Percentiles rank a stretch among this genome's conserved stretches.
Conservation (phyloP, 2,113 vertebrate genomes). For the Dipodomys ordii region DNA sequence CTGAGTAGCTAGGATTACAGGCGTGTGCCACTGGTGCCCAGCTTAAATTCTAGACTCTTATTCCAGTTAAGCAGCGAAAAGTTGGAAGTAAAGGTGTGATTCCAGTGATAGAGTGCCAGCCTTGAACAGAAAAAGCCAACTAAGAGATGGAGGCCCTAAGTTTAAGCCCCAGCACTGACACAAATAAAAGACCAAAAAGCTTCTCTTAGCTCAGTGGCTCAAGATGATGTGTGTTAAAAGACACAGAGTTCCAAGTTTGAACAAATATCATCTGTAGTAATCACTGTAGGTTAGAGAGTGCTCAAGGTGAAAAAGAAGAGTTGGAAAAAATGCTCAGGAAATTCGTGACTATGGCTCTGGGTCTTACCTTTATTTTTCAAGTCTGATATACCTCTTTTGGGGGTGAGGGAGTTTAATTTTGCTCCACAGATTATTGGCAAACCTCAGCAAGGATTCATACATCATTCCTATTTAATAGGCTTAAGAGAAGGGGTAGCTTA, state of each 20-base stretch:
- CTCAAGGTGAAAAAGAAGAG: background rate
- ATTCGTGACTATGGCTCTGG: background rate
- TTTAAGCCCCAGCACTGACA: too few relatives aligned
- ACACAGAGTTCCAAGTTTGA: background rate
- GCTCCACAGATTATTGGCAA: background rate
- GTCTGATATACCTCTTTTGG: background rate
- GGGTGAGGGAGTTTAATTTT: conserved; percentile 39
- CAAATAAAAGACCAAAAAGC: too few relatives aligned
- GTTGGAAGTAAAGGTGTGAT: too few relatives aligned
- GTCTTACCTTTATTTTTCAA: conserved; percentile 10
- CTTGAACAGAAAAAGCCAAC: too few relatives aligned
- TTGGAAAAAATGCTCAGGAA: background rate
- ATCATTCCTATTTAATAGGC: conserved; percentile 21
- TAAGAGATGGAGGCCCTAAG: too few relatives aligned
- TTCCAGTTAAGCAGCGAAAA: too few relatives aligned
- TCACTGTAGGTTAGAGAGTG: background rate
- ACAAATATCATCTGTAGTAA: background rate
- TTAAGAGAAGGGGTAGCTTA: background rate
- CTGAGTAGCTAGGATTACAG: too few relatives aligned
- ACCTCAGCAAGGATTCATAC: background rate
- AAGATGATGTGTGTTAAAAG: background rate
- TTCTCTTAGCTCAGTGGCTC: background rate
- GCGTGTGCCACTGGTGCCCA: too few relatives aligned
- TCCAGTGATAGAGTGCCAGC: too few relatives aligned
- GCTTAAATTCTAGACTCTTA: too few relatives aligned